Base-by-base conservation (phyloP, 2,888 invertebrate genomes). In the Ypsolopha sequella region DNA sequence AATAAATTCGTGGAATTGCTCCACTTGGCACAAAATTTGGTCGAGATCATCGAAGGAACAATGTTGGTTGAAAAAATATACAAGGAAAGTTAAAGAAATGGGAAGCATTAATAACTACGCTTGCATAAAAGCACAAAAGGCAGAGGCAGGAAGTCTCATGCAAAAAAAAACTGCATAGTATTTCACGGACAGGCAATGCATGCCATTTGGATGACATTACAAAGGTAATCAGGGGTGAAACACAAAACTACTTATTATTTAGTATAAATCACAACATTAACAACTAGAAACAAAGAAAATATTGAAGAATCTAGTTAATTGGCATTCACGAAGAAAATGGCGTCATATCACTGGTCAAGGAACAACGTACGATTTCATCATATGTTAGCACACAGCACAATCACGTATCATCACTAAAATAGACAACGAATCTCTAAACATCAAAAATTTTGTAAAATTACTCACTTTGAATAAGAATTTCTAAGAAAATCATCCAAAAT, bases 271-370 rank as follows among this genome's bases (percentile, higher is more conserved):
- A 24, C 24, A 24, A 24, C 24, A 24, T 24, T 3, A 3, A 24
- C 6, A 47, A 36, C 36, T 7, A 47, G 47, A 39, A 74, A 75
- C 76, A 76, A 80, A 73, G 80, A 77, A 76, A 77, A 72, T 78
- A 78, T 68, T 73, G 70, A 75, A 77, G 77, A 80, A 76, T 76
- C 76, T 76, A 67, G 71, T 55, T 86, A 84, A 85, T 84, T 86
- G 86, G 86, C 81, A 85, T 85, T 82, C 86, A 85, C 80, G 82
- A 81, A 87, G 85, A 87, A 87, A 87, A 87, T 87, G 87, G 87
- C 87, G 87, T 87, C 87, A 82, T 85, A 85, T 81, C 82, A 85
- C 81, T 81, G 79, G 76, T 84, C 84, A 84, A 80, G 80, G 84
- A 85, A 82, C 82, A 82, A 85, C 82, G 84, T 84, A 81, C 78